Evolutionary conservation across 2,888 invertebrate species (phyloP), one percentile per base, ranked within the genome.

Genomic region (Rhogogaster chlorosoma): DNA sequence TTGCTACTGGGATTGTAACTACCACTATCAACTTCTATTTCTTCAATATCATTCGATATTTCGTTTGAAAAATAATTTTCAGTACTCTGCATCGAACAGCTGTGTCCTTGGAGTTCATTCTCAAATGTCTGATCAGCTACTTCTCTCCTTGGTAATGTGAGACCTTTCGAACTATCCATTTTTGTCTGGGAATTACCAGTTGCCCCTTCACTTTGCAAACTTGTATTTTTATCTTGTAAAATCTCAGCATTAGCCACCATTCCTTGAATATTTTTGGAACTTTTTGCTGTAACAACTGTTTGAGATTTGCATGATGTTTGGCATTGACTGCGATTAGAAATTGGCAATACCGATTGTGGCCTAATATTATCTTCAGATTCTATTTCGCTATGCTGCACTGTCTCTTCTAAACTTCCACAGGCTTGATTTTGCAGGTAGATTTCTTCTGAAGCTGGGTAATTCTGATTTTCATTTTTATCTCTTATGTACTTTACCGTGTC

Each of bases 41-140:
- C 45, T 73, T 73, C 42, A 45, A 73, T 38, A 42, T 73, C 45
- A 26, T 53, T 29, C n/a, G n/a, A 77, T 77, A 73, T 45, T 22
- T 73, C 42, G 2, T 42, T 42, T 10, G 38, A 42, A 22, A 32
- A 32, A 77, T 53, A 53, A 53, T 53, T 53, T 5, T 7, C 6
- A 5, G 77, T 12, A 9, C 22, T 77, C n/a, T n/a, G n/a, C 53
- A 77, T 77, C 22, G n/a, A 12, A 53, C 38, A 6, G 26, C 53
- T 29, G 26, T 15, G 32, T 53, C 22, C 53, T 18, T 26, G 22
- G n/a, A 77, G n/a, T 77, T 77, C 73, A 45, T 73, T 26, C 22
- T 15, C 12, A 10, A 42, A 73, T 73, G 26, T 42, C 12, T 42
- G 73, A 22, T 73, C n/a, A 36, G 32, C n/a, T 73, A 45, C 32